These are phyloP conservation scores for Drosophila leonis DNA, from an alignment of 2,888 invertebrate species.

Conservation along the genomic window DNA sequence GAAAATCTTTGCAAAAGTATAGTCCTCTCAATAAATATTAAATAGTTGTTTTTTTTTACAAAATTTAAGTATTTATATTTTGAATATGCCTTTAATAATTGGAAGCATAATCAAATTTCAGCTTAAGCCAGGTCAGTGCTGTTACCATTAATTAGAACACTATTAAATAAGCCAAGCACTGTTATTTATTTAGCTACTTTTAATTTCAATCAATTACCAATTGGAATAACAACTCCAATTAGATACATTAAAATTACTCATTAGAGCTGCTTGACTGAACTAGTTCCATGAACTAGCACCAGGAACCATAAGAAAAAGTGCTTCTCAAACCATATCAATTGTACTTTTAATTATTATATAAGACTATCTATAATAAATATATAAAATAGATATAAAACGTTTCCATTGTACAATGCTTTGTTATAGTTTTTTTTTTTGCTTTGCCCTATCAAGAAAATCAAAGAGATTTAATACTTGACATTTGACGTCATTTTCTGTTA, in stretches of 20 bases:
- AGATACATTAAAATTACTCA: background rate
- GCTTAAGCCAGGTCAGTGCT: background rate
- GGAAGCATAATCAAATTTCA: background rate
- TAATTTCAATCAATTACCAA: background rate
- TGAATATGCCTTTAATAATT: too few species aligned
- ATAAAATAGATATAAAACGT: background rate
- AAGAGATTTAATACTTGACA: background rate
- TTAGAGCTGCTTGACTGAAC: background rate
- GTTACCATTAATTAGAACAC: too few species aligned
- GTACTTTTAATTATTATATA: background rate
- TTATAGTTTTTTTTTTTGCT: background rate
- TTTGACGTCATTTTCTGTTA: constrained; percentile 5
- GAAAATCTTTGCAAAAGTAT: background rate
- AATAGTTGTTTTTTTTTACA: background rate
- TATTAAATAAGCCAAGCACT: background rate
- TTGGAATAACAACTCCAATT: background rate
- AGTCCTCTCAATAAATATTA: background rate
- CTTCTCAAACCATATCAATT: background rate
- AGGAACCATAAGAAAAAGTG: too few species aligned
- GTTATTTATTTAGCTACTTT: background rate
- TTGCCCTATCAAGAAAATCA: background rate
- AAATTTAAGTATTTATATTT: background rate
- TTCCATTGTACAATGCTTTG: background rate
- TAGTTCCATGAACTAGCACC: too few species aligned
- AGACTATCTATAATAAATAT: background rate